Percentiles rank a stretch among this genome's conserved stretches.
Conservation (phyloP, 1,140 invertebrate species). For the Drosophila kepulauana region DNA sequence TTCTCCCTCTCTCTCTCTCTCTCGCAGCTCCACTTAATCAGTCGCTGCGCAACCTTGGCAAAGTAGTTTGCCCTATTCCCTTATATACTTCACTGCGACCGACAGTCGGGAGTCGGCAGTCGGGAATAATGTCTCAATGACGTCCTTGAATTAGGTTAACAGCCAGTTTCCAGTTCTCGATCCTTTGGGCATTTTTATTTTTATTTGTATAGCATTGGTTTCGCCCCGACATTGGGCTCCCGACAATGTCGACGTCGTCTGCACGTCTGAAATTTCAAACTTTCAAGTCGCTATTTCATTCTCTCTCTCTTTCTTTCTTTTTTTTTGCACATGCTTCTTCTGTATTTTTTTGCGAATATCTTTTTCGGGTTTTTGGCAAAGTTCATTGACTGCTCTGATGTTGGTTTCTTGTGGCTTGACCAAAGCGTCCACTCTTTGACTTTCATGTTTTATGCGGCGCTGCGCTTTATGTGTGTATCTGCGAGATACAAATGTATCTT, state of each 20-base stretch:
- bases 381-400: slow-evolving; percentile 67
- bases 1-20: background rate
- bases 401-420: slow-evolving; percentile 13
- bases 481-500: slow-evolving; percentile 40
- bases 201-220: slow-evolving; percentile 50
- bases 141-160: slow-evolving; percentile 84
- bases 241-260: slow-evolving; percentile 70
- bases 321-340: background rate
- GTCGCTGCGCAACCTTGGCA: slow-evolving; percentile 69
- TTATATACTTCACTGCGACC: slow-evolving; percentile 57
- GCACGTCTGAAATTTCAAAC: slow-evolving; percentile 81
- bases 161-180: slow-evolving; percentile 62
- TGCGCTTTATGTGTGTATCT: slow-evolving; percentile 26
- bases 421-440: slow-evolving; percentile 54
- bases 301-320: slow-evolving; percentile 1
- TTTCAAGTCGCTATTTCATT: slow-evolving; percentile 44
- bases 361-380: slow-evolving; percentile 41
- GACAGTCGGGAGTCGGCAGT: background rate
- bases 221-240: slow-evolving; percentile 3
- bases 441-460: background rate
- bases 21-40: slow-evolving; percentile 9
- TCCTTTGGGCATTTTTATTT: slow-evolving; percentile 59
- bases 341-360: slow-evolving; percentile 24
- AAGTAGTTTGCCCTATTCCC: slow-evolving; percentile 84
- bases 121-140: slow-evolving; percentile 82